Percentiles rank a stretch among this genome's conserved stretches.
phyloP scores from a whole-genome alignment of 2,888 invertebrate genomes.

The Syrista parreyssii region DNA sequence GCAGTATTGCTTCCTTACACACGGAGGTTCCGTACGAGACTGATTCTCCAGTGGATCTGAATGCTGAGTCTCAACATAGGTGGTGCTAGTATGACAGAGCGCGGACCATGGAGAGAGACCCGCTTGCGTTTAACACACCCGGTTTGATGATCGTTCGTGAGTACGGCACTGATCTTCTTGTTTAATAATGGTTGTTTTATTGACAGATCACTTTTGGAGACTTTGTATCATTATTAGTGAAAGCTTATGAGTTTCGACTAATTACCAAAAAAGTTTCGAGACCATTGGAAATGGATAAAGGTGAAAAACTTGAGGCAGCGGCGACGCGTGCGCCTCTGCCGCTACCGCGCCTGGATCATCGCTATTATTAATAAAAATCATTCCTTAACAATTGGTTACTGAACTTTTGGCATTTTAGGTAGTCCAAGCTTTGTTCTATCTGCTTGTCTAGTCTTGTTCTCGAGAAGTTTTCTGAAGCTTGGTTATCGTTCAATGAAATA shows the following conservation, averaged over 20 bases:
- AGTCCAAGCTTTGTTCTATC: not conserved
- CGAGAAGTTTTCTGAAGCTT: not conserved
- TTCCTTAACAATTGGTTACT: not conserved
- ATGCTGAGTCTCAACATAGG: not conserved
- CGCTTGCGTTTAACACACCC: not conserved
- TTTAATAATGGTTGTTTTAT: not conserved
- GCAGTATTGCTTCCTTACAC: not conserved
- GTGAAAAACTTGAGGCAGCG: not conserved
- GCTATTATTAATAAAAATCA: not conserved
- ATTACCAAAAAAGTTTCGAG: not conserved
- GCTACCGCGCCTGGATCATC: not conserved
- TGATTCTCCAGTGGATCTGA: not conserved
- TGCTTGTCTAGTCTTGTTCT: not conserved
- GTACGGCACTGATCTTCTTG: not conserved
- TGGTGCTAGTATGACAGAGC: not conserved
- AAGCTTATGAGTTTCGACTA: not conserved
- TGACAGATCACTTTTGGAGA: not conserved
- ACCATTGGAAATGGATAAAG: not conserved
- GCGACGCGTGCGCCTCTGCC: not conserved
- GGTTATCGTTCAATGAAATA: not conserved
- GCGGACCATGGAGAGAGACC: slow-evolving; percentile 4
- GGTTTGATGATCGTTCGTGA: slow-evolving; percentile 2
- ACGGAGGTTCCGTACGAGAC: not conserved
- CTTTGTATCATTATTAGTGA: not conserved
- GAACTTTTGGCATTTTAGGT: not conserved